These are phyloP conservation scores for Siderastrea radians DNA, from an alignment of 92 coral and sea anemone genomes.

Conservation along the genomic window DNA sequence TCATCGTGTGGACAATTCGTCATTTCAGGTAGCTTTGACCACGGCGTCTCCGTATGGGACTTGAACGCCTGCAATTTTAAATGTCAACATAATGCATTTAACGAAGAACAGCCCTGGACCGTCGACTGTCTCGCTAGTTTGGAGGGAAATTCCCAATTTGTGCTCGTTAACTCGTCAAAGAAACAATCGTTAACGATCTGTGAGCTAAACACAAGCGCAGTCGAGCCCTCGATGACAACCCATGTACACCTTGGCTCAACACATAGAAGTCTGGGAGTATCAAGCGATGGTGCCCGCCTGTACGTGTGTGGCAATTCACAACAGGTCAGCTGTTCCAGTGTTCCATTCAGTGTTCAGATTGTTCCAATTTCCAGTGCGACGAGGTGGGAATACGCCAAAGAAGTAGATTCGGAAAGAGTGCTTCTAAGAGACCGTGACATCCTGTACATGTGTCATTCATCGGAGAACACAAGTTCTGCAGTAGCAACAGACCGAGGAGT, in stretches of 20 bases:
- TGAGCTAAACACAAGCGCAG: background rate
- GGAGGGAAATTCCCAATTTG: constrained; percentile 45
- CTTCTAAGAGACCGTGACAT: constrained; percentile 26
- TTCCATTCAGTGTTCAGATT: constrained; percentile 45
- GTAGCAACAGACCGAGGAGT: constrained; percentile 23
- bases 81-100: constrained; percentile 25
- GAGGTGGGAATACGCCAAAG: constrained; percentile 43
- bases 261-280: constrained; percentile 59
- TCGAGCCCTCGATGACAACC: background rate
- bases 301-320: constrained; percentile 53
- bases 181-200: constrained; percentile 40
- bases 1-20: constrained; percentile 59
- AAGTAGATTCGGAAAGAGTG: constrained; percentile 52
- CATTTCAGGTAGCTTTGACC: constrained; percentile 66
- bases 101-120: constrained; percentile 17
- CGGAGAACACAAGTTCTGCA: constrained; percentile 14
- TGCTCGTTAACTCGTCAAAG: constrained; percentile 31
- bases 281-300: constrained; percentile 37
- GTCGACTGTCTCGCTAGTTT: constrained; percentile 47
- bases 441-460: constrained; percentile 53
- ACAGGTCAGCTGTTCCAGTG: background rate
- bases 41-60: constrained; percentile 67
- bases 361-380: constrained; percentile 48
- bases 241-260: constrained; percentile 18
- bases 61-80: background rate